Base-by-base conservation (phyloP, 2,888 invertebrate genomes). In the Drosophila tripunctata region DNA sequence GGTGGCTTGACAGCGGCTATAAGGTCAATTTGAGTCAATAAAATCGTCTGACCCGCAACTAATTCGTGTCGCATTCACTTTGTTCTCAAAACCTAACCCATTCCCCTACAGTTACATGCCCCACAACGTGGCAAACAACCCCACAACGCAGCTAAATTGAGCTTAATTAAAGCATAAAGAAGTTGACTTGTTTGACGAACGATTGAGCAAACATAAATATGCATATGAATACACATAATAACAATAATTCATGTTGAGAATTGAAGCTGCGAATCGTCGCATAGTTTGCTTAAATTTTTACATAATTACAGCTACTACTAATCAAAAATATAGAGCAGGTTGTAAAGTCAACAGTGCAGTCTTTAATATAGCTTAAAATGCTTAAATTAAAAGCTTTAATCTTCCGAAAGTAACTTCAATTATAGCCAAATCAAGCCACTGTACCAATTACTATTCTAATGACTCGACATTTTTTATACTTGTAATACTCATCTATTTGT, bases 91-190 rank as follows among this genome's bases (percentile, higher is more conserved):
- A 15, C 24, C 22, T 50, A 17, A 10, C 70, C 45, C 50, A n/a
- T n/a, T n/a, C n/a, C n/a, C n/a, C n/a, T n/a, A n/a, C n/a, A n/a
- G n/a, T n/a, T n/a, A n/a, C n/a, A n/a, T n/a, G n/a, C n/a, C n/a
- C n/a, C n/a, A n/a, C n/a, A n/a, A n/a, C n/a, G n/a, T n/a, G n/a
- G n/a, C n/a, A n/a, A n/a, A n/a, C n/a, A n/a, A n/a, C n/a, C n/a
- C n/a, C n/a, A n/a, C n/a, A n/a, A n/a, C n/a, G n/a, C n/a, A 61
- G 24, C 47, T 74, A 67, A 87, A 87, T 88, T 87, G 88, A 87
- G 71, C 75, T 88, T 87, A 87, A 87, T 87, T 87, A 75, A 88
- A 72, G 82, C 70, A 88, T 83, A 80, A 87, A 83, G 83, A 83
- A 82, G 81, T 84, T 81, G 55, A 71, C 61, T 71, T 74, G 50